Percentiles rank a stretch among this genome's conserved stretches.
Conservation (phyloP, 2,113 vertebrate species). For the Limnothrissa miodon region DNA sequence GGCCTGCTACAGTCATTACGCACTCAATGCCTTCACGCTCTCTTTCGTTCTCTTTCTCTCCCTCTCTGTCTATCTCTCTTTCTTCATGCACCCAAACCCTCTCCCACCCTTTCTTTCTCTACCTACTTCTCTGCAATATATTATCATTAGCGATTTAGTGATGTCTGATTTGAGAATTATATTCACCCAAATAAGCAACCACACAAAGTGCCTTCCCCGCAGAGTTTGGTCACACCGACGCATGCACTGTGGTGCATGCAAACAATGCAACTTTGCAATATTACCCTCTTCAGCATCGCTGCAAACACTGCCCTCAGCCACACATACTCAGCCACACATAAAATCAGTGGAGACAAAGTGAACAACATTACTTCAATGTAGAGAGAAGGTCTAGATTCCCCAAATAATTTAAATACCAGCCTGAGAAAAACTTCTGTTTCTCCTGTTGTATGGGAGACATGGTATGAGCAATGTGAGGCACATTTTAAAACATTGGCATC, state of each 20-base stretch:
- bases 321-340: not conserved
- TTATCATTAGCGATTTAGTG: not conserved
- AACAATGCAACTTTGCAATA: not conserved
- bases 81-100: not conserved
- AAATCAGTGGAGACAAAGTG: not conserved
- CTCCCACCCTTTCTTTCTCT: not conserved
- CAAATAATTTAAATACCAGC: no score
- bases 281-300: not conserved
- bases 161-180: not conserved
- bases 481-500: no score
- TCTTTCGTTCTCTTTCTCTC: constrained; percentile 34
- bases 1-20: constrained; percentile 32
- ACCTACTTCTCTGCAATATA: not conserved
- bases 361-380: not conserved
- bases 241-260: not conserved
- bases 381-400: not conserved
- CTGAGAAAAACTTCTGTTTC: no score
- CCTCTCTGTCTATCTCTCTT: not conserved
- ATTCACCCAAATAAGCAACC: not conserved
- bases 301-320: not conserved
- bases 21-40: not conserved
- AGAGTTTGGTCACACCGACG: not conserved
- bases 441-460: no score
- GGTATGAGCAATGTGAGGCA: no score
- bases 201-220: not conserved